A percentile compares a stretch with the other conserved stretches of the same genome.
Conservation (phyloP, 2,888 invertebrate genomes). For the Dryadula phaetusa region DNA sequence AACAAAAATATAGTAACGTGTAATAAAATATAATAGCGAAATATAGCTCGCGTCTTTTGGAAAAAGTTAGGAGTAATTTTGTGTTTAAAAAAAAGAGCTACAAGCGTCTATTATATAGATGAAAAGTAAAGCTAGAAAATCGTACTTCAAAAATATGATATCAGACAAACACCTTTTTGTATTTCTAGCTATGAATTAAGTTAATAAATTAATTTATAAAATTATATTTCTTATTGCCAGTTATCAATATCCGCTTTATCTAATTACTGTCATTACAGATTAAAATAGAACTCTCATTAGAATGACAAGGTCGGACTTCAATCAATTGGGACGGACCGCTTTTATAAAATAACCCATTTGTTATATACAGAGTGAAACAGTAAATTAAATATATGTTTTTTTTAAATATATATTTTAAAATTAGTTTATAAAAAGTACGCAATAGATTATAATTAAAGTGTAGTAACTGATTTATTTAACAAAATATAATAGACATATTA, state of each 20-base stretch:
- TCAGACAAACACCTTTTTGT: too few species aligned
- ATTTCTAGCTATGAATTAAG: neutral
- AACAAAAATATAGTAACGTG: too few species aligned
- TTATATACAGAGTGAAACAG: neutral
- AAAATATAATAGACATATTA: neutral
- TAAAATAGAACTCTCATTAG: slow-evolving; percentile 38
- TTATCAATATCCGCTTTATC: slow-evolving; percentile 7
- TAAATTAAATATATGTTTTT: neutral
- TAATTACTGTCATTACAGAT: slow-evolving; percentile 24
- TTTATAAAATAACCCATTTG: slow-evolving; percentile 52
- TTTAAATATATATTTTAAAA: neutral
- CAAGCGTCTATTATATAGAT: too few species aligned
- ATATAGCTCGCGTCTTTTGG: too few species aligned
- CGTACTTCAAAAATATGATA: too few species aligned
- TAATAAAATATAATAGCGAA: too few species aligned
- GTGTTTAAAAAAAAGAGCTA: too few species aligned
- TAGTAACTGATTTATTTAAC: neutral
- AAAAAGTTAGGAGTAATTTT: too few species aligned
- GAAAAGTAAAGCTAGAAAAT: too few species aligned
- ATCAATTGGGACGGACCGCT: slow-evolving; percentile 56
- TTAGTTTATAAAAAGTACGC: too few species aligned
- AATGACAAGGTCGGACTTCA: slow-evolving; percentile 52
- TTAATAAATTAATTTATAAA: neutral
- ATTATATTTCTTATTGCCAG: neutral
- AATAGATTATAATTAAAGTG: neutral